Base-by-base conservation (phyloP, 2,113 vertebrate species). In the Nothobranchius kuhntae region DNA sequence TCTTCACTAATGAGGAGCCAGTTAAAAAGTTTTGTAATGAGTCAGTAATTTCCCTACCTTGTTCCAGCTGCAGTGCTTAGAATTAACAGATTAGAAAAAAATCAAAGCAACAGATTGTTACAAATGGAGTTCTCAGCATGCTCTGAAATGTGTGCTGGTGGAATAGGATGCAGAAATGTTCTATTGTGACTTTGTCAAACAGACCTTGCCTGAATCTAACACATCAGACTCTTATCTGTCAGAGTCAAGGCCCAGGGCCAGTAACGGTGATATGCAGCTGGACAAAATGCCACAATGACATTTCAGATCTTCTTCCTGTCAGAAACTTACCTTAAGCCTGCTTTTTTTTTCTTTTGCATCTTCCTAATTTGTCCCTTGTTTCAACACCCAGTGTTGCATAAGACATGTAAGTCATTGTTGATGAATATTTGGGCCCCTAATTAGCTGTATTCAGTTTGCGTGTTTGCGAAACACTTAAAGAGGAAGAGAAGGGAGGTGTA, bases 241-340 rank as follows among this genome's bases (percentile, higher is more conserved):
- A 80, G 81, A 83, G 76, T 46, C 44, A 6, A 61, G 79, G 83
- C 85, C 77, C 82, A 75, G 68, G 68, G 73, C 78, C 75, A 72
- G 70, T 81, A 86, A 78, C 78, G 73, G 77, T 83, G 85, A 89
- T 81, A 84, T 86, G 89, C 80, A 87, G 83, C 80, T 86, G 83
- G 61, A 81, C 77, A 82, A 91, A 89, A 91, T 87, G 86, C 86
- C 89, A 89, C 79, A 77, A 84, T 90, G 89, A 83, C 89, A 90
- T 89, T 90, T 91, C 68, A 74, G 79, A 30, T 30, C 4, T 3
- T 30, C 30, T 30, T 30, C 30, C 71, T 81, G 86, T 89, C 83
- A 85, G 73, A 79, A 24, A 68, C 65, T 76, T 77, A 89, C 83
- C 82, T 80, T 81, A 77, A 61, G 56, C 13, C 53, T 35, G 7